Conservation (phyloP, 2,797 vertebrate species). For the Brotula barbata region DNA sequence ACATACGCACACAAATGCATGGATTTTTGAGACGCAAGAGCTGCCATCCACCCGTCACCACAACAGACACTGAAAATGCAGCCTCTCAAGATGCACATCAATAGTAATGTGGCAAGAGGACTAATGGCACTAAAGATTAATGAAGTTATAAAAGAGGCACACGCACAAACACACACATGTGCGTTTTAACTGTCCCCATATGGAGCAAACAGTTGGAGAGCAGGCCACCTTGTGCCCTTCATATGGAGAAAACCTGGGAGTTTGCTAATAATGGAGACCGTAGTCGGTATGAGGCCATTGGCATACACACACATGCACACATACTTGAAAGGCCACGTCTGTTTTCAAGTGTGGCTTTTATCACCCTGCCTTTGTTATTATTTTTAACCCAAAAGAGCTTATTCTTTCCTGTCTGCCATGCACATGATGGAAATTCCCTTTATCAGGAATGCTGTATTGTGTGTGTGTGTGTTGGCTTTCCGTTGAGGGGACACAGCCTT, state of each 20-base stretch:
- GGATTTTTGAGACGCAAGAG: slow-evolving; percentile 56
- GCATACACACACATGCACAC: slow-evolving; percentile 48
- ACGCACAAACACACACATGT: slow-evolving; percentile 40
- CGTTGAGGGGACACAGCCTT: slow-evolving; percentile 58
- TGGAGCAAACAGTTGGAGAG: slow-evolving; percentile 53
- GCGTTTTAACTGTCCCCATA: slow-evolving; percentile 55
- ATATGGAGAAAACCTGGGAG: slow-evolving; percentile 71
- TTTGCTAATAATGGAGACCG: slow-evolving; percentile 60
- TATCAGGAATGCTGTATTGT: slow-evolving; percentile 47
- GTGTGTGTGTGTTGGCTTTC: slow-evolving; percentile 55
- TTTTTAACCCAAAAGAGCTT: slow-evolving; percentile 67
- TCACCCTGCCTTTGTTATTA: slow-evolving; percentile 65
- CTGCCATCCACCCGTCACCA: slow-evolving; percentile 23
- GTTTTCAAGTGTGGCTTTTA: slow-evolving; percentile 71
- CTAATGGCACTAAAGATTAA: slow-evolving; percentile 61
- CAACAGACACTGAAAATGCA: slow-evolving; percentile 39
- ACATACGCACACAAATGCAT: slow-evolving; percentile 10
- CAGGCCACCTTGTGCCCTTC: slow-evolving; percentile 52
- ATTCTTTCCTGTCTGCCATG: slow-evolving; percentile 72
- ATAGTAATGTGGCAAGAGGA: slow-evolving; percentile 58
- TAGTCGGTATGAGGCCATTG: slow-evolving; percentile 62
- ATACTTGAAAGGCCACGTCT: slow-evolving; percentile 55
- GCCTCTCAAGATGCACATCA: slow-evolving; percentile 52
- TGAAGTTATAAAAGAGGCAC: slow-evolving; percentile 52
- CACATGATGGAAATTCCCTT: slow-evolving; percentile 78